Base-by-base conservation (phyloP, 2,113 vertebrate genomes). In the Pterocles burchelli region DNA sequence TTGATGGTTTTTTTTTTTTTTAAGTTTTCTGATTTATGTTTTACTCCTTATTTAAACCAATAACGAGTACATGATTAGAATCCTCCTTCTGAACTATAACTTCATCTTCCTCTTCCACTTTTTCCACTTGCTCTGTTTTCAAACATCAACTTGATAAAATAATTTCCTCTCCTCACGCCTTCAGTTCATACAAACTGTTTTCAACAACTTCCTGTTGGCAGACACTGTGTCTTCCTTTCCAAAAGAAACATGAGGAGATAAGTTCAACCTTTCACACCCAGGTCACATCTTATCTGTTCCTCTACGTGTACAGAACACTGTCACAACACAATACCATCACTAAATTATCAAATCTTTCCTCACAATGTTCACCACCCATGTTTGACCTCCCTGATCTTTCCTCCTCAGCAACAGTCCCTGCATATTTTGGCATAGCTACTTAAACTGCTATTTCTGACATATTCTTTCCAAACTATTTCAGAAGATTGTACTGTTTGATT, bases 221-320 rank as follows among this genome's bases (percentile, higher is more conserved):
- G 31, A 68, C 21, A 48, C 33, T 2, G 0, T 4, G 34, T 9
- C 31, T 65, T 55, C 16, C 54, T 52, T 72, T 49, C 62, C 78
- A 62, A 48, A 58, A 65, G 5, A 6, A 41, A 4, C 3, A 21
- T 0, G 6, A 74, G 10, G 17, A 82, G 52, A 1, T 14, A 12
- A 58, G 28, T 46, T 25, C 9, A 66, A 8, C 33, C 38, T 63
- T 8, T 26, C n/a, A 16, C 17, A 34, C 10, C 13, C 22, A 46
- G 7, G 17, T 80, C 15, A 41, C 25, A 58, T 2, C 19, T 43
- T 38, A 22, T 25, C 34, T 38, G 7, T 31, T 63, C 58, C 59
- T 43, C 36, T 6, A 22, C 0, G 8, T 9, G 16, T 24, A 70
- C 17, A 48, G 49, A 34, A 16, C 16, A 29, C 3, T 13, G 3